Evolutionary conservation across 1,140 invertebrate species (phyloP).

Genomic region (Hycleus cichorii): DNA sequence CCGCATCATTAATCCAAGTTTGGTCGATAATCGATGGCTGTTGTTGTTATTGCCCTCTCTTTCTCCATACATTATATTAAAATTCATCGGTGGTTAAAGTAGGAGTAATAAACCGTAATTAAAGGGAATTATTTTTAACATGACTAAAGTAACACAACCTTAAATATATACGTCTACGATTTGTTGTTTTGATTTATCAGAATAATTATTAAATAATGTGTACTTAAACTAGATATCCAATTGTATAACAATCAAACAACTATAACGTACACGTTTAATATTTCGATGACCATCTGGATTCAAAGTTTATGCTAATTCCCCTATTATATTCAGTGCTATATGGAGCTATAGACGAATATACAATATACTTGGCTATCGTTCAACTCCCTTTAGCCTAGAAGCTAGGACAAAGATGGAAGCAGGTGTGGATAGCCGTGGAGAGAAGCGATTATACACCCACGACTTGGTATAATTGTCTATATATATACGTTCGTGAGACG

Average conservation of each 20-base stretch:
- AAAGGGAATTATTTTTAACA: slow-evolving; percentile 41
- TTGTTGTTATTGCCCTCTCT: slow-evolving; percentile 2
- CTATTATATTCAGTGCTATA: slow-evolving; percentile 42
- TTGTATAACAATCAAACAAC: background rate
- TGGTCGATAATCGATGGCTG: slow-evolving; percentile 13
- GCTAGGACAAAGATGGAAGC: slow-evolving; percentile 13
- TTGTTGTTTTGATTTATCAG: slow-evolving; percentile 43
- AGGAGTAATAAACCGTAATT: slow-evolving; percentile 40
- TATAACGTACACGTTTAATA: background rate
- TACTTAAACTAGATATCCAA: slow-evolving; percentile 34
- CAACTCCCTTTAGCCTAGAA: background rate
- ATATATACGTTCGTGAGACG: slow-evolving; percentile 31
- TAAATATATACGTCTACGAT: slow-evolving; percentile 32
- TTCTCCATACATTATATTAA: slow-evolving; percentile 8
- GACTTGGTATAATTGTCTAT: slow-evolving; percentile 30
- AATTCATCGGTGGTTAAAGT: slow-evolving; percentile 24
- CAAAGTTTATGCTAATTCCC: slow-evolving; percentile 40
- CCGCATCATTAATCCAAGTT: slow-evolving; percentile 4
- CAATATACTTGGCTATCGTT: background rate
- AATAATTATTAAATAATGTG: slow-evolving; percentile 43
- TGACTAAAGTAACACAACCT: slow-evolving; percentile 28
- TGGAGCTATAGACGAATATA: slow-evolving; percentile 19
- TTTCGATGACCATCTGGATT: slow-evolving; percentile 16
- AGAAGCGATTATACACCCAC: slow-evolving; percentile 37
- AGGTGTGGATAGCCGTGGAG: slow-evolving; percentile 16